Evolutionary conservation across 2,888 invertebrate species (phyloP), one percentile per base, ranked within the genome.

Genomic region (Dilophus febrilis): DNA sequence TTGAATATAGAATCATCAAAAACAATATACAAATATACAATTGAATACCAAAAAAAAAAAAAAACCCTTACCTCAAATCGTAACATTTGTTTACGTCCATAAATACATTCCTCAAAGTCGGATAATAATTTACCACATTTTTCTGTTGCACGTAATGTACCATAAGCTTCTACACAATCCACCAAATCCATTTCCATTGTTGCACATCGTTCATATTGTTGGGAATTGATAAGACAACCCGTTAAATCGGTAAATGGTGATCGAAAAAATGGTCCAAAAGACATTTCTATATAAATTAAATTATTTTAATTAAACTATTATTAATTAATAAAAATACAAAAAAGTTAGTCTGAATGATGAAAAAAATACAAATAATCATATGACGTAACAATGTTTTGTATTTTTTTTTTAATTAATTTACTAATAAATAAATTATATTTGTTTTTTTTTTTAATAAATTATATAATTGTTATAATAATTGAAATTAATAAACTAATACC

Each of bases 101-200:
- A 60, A 13, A 70, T 60, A 49, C 87, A 87, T 59, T 87, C 86
- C 43, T 68, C 64, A 49, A 74, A 77, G 57, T 87, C 85, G 0
- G 66, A 64, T 41, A 78, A 66, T 7, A 80, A 55, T 38, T 65
- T 57, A 4, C 58, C 52, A 54, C 87, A 87, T 53, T 76, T 72
- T n/a, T 51, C 52, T 28, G 61, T 49, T 1, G 77, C 80, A 31
- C 67, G 65, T n/a, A 74, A 71, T 10, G 73, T 49, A 2, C 86
- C 87, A 47, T 86, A 84, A 3, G 83, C 86, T 53, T 86, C 84
- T 36, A 84, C 53, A 51, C 86, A 87, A 47, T 86, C 80, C 63
- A 80, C 71, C 51, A 74, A 71, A 26, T 70, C 67, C 54, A 77
- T 63, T 61, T 86, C 85, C 48, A 79, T 62, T 42, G 70, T 65